Evolutionary conservation across 2,888 invertebrate species (phyloP), one percentile per base, ranked within the genome.

Genomic region (Epinotia ramella): DNA sequence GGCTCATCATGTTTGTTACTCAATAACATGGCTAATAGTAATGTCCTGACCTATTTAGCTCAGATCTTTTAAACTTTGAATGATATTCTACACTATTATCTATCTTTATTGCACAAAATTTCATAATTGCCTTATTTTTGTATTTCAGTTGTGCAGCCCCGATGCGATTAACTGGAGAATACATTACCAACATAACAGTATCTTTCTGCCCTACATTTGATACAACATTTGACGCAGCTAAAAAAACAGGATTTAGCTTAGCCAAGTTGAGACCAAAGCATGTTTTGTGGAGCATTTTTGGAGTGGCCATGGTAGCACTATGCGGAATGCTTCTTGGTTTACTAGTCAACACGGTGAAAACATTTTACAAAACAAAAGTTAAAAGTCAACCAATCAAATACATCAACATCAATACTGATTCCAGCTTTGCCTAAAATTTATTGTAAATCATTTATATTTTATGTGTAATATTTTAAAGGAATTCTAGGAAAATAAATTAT

Each of bases 61-160:
- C 11, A 28, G n/a, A 44, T 12, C n/a, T n/a, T 63, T 44, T 18
- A 18, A 44, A 68, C 56, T 24, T 73, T 75, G 65, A 59, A 66
- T 44, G 9, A 49, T 62, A 24, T 46, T 24, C 24, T 65, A 24
- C 9, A 24, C 46, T 24, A 46, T 46, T 16, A 12, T 24, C 13
- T 5, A 64, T 18, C 63, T 63, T 44, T 63, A 63, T 63, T 63
- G 63, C 63, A 63, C 18, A 44, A 64, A 64, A 20, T 16, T 49
- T 49, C 49, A 49, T 16, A 49, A 11, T 44, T 44, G 9, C 5
- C 11, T 40, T 72, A 16, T 62, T 67, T 68, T 56, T 53, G 28
- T 77, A 80, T 91, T 90, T 80, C 89, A 95, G 94, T 79, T 95
- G 95, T 86, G 89, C 91, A 73, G 91, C 93, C 63, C 95, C 95